phyloP scores from a whole-genome alignment of 2,888 invertebrate species.

The Drosophila longiperda region DNA sequence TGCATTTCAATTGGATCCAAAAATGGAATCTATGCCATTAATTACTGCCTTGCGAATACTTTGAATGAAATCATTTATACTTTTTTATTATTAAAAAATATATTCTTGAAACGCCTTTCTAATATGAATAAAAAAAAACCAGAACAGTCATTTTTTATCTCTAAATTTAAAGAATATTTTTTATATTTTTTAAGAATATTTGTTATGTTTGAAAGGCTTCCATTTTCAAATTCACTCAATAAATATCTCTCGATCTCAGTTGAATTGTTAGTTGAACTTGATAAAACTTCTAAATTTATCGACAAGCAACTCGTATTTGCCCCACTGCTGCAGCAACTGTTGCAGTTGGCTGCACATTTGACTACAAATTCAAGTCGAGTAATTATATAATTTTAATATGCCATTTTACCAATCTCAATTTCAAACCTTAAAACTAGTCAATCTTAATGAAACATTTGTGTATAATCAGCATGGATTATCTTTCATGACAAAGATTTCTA shows the following conservation, averaged over 20 bases:
- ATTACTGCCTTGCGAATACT: conserved; percentile 7
- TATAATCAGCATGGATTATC: not conserved
- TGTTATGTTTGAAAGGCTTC: not conserved
- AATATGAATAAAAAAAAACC: not conserved
- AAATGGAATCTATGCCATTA: conserved; percentile 5
- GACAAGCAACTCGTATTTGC: not conserved
- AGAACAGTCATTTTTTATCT: not conserved
- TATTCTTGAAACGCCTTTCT: not conserved
- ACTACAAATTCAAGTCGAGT: not conserved
- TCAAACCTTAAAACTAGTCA: not conserved
- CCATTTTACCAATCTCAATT: not conserved
- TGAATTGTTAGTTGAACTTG: not conserved
- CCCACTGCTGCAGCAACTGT: not conserved
- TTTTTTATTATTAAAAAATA: not conserved
- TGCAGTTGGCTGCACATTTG: not conserved
- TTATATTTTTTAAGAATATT: too few relatives aligned
- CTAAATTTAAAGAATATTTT: not conserved
- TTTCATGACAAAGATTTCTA: too few relatives aligned
- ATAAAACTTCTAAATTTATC: too few relatives aligned
- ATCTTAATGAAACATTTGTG: not conserved
- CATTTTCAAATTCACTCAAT: not conserved
- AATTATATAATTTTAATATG: not conserved
- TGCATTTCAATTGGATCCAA: conserved; percentile 8
- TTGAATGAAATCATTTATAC: not conserved
- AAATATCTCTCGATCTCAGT: not conserved